A percentile compares a stretch with the other conserved stretches of the same genome.
Evolutionary conservation across 2,113 vertebrate species (phyloP).

Genomic region (Cynopterus brachyotis): DNA sequence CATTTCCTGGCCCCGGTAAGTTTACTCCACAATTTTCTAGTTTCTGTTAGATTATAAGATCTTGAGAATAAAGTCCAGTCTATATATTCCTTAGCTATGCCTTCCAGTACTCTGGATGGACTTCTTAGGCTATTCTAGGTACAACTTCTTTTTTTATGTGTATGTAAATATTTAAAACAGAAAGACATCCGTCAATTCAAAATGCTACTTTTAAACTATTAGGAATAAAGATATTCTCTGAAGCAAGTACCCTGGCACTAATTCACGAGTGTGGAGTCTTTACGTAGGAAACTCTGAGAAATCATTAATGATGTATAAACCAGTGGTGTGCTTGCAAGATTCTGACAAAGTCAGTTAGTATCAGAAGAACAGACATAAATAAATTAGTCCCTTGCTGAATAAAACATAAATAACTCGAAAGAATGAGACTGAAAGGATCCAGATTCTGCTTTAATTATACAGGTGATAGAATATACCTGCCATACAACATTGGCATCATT

Average conservation of each 20-base stretch:
- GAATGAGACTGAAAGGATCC: constrained; percentile 13
- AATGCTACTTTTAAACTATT: constrained; percentile 15
- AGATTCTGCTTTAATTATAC: constrained; percentile 59
- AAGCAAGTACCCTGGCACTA: background rate
- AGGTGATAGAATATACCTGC: background rate
- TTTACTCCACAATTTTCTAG: background rate
- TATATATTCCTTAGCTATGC: background rate
- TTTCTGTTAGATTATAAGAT: background rate
- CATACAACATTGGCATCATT: background rate
- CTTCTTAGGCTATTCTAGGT: background rate
- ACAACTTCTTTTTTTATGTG: background rate
- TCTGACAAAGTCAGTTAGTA: constrained; percentile 74
- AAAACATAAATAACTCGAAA: constrained; percentile 73
- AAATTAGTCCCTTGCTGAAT: constrained; percentile 78
- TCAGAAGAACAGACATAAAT: constrained; percentile 76
- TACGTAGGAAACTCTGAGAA: constrained; percentile 50
- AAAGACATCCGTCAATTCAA: constrained; percentile 38
- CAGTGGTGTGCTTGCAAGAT: constrained; percentile 49
- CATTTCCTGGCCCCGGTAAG: background rate
- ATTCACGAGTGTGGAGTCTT: background rate
- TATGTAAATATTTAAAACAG: background rate
- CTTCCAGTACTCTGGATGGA: background rate
- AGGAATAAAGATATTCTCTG: background rate
- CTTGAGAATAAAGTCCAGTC: background rate
- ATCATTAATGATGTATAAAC: constrained; percentile 72